A percentile compares a stretch with the other conserved stretches of the same genome.
Conservation (phyloP, 2,888 invertebrate species). For the Coecobrya sp. region DNA sequence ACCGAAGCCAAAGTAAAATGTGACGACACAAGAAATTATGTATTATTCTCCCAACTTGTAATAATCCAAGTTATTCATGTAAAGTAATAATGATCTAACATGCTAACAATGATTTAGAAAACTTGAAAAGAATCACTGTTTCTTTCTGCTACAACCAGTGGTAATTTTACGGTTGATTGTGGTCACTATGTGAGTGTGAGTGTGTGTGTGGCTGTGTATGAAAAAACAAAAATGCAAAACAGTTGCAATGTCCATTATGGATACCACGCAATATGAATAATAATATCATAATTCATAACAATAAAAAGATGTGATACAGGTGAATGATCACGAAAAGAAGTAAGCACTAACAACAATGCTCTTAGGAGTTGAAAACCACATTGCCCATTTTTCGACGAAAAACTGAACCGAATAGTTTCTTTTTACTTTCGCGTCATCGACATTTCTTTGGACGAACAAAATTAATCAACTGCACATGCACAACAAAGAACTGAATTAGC, state of each 20-base stretch:
- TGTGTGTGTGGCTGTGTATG: not conserved
- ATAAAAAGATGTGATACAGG: not conserved
- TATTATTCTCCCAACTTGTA: not conserved
- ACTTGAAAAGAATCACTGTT: not conserved
- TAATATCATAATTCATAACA: not conserved
- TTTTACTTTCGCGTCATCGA: not conserved
- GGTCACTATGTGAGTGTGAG: not conserved
- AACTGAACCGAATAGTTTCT: constrained; percentile 10
- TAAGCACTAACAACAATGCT: not conserved
- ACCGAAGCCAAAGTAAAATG: not conserved
- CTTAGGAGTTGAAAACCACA: not conserved
- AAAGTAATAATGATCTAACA: not conserved
- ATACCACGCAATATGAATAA: not conserved
- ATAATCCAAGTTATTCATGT: not conserved
- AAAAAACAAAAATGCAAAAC: not conserved
- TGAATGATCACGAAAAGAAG: not conserved
- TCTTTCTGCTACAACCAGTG: not conserved
- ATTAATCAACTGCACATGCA: not conserved
- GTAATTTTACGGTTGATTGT: constrained; percentile 51
- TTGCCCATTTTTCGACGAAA: not conserved
- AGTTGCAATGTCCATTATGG: not conserved
- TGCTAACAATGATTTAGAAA: not conserved
- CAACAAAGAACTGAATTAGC: not conserved
- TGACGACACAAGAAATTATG: not conserved
- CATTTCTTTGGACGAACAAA: not conserved